Base-by-base conservation (phyloP, 2,797 vertebrate species). In the Falco peregrinus region DNA sequence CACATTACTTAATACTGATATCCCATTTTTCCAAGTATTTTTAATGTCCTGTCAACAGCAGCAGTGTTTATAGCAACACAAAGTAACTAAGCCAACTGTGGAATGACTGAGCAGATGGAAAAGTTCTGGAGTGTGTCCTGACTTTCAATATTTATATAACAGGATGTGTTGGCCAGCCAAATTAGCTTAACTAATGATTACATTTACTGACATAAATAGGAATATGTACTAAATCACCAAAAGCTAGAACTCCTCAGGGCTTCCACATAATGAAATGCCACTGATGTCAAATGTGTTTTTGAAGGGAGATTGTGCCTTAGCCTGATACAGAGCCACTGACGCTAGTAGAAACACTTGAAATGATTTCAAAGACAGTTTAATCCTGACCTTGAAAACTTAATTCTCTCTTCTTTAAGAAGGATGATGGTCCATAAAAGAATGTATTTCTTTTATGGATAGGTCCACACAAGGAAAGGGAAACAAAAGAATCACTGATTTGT, bases 331-430 rank as follows among this genome's bases (percentile, higher is more conserved):
- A 60, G 8, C 10, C 59, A 37, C 43, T 95, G 68, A 75, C 84
- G 15, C 22, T 65, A 33, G 10, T 39, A 39, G 16, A 89, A 94
- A 77, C 17, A 51, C 18, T 31, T 65, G 35, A 92, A 71, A 6
- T 35, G 4, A 63, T 91, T 93, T 84, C 70, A 89, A 59, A 60
- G 15, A 11, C 13, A 48, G 12, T 75, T 94, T 88, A 92, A 59
- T 43, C 50, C 19, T 75, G 29, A 71, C 47, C 63, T 79, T 82
- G 74, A 73, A 91, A 89, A 89, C 4, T 10, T 78, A 71, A 45
- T 84, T 83, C 9, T 71, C n/a, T 39, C 9, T 47, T 71, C 35
- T 86, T 89, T n/a, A 63, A 56, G 26, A 64, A 69, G n/a, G 25
- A 33, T 67, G 10, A 33, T 19, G 3, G 8, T 63, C 21, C 20